Conservation (phyloP, 2,888 invertebrate species). For the Rugalucina vietnamica region DNA sequence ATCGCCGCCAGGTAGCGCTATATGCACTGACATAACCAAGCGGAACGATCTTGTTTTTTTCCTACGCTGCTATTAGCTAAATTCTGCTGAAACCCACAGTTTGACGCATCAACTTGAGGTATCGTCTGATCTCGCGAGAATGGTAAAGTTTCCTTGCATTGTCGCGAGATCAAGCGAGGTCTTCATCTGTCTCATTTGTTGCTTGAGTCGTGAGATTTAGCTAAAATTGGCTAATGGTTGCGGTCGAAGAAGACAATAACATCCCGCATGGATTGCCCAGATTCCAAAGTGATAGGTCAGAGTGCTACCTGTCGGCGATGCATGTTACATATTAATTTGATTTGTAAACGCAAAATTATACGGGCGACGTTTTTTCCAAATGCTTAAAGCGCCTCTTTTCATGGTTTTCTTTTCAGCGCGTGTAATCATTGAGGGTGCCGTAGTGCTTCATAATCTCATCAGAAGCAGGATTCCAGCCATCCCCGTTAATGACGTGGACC, state of each 20-base stretch:
- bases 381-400: neutral
- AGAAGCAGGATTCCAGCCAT: conserved; percentile 39
- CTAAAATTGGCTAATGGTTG: neutral
- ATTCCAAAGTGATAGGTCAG: neutral
- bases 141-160: too few species aligned
- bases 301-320: neutral
- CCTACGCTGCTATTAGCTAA: too few species aligned
- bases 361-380: neutral
- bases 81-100: too few species aligned
- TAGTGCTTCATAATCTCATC: conserved; percentile 48
- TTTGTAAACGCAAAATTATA: neutral
- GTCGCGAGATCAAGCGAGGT: too few species aligned
- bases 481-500: conserved; percentile 42
- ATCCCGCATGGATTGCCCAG: neutral
- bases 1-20: too few species aligned
- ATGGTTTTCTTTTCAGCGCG: conserved; percentile 14
- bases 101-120: too few species aligned
- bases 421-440: conserved; percentile 34
- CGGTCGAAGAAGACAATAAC: neutral
- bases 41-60: too few species aligned
- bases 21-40: too few species aligned
- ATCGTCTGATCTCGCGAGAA: too few species aligned
- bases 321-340: neutral
- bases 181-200: too few species aligned
- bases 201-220: too few species aligned